Conservation (phyloP, 2,113 vertebrate species). For the Microcebus jonahi region DNA sequence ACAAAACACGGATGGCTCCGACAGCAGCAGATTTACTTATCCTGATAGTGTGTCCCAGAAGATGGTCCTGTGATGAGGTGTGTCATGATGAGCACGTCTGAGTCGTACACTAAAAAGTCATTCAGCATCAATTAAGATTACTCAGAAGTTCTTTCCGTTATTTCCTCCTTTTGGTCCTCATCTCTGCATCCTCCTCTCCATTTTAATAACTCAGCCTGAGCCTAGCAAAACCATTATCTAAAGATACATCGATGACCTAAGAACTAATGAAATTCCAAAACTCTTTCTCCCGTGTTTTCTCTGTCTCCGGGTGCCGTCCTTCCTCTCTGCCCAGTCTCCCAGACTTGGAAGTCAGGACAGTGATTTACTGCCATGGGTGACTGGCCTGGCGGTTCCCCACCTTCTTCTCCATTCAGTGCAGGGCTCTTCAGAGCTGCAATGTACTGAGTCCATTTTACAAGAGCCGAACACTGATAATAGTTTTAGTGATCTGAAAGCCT, state of each 20-base stretch:
- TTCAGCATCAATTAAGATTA: not conserved
- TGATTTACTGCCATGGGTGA: not conserved
- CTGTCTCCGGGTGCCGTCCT: not conserved
- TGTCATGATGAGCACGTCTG: not conserved
- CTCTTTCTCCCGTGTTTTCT: not conserved
- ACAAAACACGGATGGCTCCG: not conserved
- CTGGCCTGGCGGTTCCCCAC: not conserved
- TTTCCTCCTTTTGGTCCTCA: not conserved
- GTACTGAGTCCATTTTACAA: conserved; percentile 14
- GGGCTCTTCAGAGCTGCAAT: conserved; percentile 6
- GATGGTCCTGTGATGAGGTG: not conserved
- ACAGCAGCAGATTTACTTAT: not conserved
- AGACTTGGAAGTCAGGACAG: not conserved
- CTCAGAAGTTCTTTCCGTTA: not conserved
- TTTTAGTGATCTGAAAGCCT: not conserved
- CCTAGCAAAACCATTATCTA: not conserved
- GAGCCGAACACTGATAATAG: not conserved
- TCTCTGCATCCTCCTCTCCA: not conserved
- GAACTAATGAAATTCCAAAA: not conserved
- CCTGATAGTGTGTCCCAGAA: not conserved
- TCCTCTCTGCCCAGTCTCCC: not conserved
- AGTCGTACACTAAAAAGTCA: not conserved
- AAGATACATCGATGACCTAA: not conserved
- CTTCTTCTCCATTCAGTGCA: not conserved
- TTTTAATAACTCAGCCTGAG: not conserved